Base-by-base conservation (phyloP, 1,140 invertebrate genomes). In the Andricus grossulariae region DNA sequence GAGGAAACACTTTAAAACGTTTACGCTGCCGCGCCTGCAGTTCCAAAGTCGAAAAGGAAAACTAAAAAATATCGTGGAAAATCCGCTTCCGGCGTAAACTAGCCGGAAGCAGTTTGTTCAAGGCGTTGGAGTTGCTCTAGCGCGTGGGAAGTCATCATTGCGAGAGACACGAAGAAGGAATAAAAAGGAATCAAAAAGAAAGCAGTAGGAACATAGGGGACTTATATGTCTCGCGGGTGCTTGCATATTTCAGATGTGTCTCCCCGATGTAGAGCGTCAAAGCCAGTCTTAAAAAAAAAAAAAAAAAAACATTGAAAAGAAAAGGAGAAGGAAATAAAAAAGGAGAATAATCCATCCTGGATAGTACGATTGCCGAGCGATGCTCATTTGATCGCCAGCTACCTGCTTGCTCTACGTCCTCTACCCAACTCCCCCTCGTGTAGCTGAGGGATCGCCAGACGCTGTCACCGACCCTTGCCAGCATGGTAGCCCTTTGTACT, bases 11-110 rank as follows among this genome's bases (percentile, higher is more conserved):
- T 66, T 66, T 66, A 66, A 66, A 66, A n/a, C 13, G 60, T 66
- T 66, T 66, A 66, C 60, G 25, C 39, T 66, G 60, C 60, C 60
- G 25, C 60, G 32, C 60, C 75, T 73, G 72, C 45, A 66, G 57
- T 76, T 60, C 77, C 32, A 50, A 55, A 76, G 70, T 73, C 50
- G 70, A 51, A 73, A 52, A 71, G 15, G 16, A 71, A 55, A 52
- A 55, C 50, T 49, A 54, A 72, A 71, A 74, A 74, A 50, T 71
- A 15, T 32, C 78, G 52, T 19, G 12, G 70, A 72, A 76, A 76
- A 70, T 49, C 18, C 54, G 39, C 52, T 51, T 71, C 70, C 32
- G 60, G 60, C 25, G 25, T 66, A 66, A 66, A 66, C 60, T 66
- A 66, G 60, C 60, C 60, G 60, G 60, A 66, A 66, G 60, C 32